Evolutionary conservation across 2,797 vertebrate genomes (phyloP).

Genomic region (Muscicapa striata): DNA sequence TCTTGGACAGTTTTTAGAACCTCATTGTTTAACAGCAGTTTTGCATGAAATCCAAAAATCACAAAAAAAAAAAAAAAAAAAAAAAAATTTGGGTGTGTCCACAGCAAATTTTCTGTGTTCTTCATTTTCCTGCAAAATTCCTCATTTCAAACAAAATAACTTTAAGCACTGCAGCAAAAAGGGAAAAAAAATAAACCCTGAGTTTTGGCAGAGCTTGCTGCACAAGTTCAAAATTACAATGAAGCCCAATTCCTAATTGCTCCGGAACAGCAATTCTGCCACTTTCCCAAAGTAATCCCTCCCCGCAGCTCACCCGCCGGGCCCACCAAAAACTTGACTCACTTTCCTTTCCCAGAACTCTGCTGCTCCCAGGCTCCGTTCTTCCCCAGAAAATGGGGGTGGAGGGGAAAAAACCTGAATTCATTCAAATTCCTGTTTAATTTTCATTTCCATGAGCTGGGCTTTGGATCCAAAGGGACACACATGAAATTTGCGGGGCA

Average conservation of each 20-base stretch:
- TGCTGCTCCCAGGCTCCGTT: constrained; percentile 11
- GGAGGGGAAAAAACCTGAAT: constrained; percentile 41
- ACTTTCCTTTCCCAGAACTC: background rate
- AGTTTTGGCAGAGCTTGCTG: constrained; percentile 37
- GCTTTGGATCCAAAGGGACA: constrained; percentile 44
- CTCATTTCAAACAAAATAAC: constrained; percentile 59
- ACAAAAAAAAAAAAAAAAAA: constrained; percentile 68
- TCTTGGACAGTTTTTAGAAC: constrained; percentile 54
- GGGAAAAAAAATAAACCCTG: background rate
- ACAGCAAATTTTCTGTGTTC: constrained; percentile 69
- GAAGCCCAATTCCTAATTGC: constrained; percentile 77
- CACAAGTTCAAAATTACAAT: constrained; percentile 76
- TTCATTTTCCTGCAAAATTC: constrained; percentile 69
- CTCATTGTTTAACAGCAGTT: constrained; percentile 70
- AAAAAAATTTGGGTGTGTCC: constrained; percentile 79
- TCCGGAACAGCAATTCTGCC: constrained; percentile 69
- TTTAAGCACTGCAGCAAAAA: constrained; percentile 60
- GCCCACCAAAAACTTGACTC: constrained; percentile 47
- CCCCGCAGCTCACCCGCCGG: constrained; percentile 22
- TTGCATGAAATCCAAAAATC: constrained; percentile 70
- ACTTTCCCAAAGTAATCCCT: constrained; percentile 67
- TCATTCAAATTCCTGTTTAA: constrained; percentile 77
- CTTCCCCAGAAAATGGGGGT: background rate
- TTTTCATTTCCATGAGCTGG: constrained; percentile 73
- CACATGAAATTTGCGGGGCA: background rate